Percentiles rank a stretch among this genome's conserved stretches.
These are phyloP conservation scores for Pteropus alecto DNA, from an alignment of 2,113 vertebrate species.

Conservation along the genomic window DNA sequence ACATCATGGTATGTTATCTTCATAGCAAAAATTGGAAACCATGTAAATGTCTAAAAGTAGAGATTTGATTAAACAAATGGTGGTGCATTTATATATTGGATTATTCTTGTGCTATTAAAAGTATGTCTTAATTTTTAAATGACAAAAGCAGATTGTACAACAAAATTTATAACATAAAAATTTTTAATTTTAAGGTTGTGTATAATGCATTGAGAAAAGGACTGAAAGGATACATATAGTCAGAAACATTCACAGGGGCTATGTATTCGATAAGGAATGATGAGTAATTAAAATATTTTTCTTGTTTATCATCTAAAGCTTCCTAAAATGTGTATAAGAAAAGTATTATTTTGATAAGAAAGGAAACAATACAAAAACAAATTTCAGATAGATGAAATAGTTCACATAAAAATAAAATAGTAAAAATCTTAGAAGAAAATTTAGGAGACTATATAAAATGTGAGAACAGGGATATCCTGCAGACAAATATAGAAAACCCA, in stretches of 20 bases:
- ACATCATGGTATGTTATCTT: neutral
- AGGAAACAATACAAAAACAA: neutral
- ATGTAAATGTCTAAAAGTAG: neutral
- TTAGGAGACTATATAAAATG: slow-evolving; percentile 1
- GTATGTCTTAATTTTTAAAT: neutral
- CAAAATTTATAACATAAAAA: neutral
- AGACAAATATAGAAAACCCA: neutral
- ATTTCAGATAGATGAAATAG: neutral
- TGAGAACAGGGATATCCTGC: neutral
- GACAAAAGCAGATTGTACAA: neutral
- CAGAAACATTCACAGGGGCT: neutral
- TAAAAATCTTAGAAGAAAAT: slow-evolving; percentile 3
- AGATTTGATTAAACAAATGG: neutral
- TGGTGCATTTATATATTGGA: neutral
- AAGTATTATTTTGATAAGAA: neutral
- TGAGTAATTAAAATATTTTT: neutral
- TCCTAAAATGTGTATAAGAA: neutral
- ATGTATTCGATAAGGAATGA: neutral
- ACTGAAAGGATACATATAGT: neutral
- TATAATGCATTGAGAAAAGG: neutral
- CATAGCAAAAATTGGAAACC: neutral
- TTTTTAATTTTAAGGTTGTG: neutral
- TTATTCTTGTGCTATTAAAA: neutral
- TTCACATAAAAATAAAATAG: slow-evolving; percentile 23
- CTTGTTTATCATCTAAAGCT: neutral